Conservation (phyloP, 1,140 invertebrate species). For the Drosophila arizonae region DNA sequence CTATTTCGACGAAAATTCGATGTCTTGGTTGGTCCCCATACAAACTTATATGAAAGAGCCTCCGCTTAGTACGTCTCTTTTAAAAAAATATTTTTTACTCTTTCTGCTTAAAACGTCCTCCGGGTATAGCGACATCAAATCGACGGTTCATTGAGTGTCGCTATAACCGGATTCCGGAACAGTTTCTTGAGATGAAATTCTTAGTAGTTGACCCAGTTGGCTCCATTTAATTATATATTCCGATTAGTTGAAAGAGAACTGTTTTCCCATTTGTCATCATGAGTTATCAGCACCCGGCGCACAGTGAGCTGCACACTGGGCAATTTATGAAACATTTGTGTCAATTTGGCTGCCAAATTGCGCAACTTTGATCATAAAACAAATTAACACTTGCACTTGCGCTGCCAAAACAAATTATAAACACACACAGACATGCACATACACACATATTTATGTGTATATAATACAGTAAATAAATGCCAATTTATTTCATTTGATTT, state of each 20-base stretch:
- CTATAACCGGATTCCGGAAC: too few species aligned
- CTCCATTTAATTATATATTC: conserved; percentile 1
- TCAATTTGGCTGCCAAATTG: background rate
- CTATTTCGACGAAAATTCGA: too few species aligned
- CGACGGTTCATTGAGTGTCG: too few species aligned
- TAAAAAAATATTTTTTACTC: too few species aligned
- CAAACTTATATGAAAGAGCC: too few species aligned
- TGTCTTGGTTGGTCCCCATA: too few species aligned
- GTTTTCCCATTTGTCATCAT: background rate
- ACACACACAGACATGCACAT: too few species aligned
- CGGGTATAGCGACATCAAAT: too few species aligned
- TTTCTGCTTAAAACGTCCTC: too few species aligned
- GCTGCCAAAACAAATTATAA: conserved; percentile 33
- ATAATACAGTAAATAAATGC: conserved; percentile 6
- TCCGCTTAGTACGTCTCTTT: too few species aligned
- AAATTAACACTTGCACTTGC: conserved; percentile 49
- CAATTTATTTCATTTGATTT: conserved; percentile 29
- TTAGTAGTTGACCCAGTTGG: background rate
- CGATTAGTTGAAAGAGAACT: background rate
- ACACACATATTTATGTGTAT: too few species aligned
- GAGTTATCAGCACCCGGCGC: background rate
- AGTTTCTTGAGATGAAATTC: background rate
- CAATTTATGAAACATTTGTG: conserved; percentile 10
- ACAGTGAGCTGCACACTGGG: conserved; percentile 2
- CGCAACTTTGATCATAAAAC: conserved; percentile 41